These are phyloP conservation scores for Rosalia funebris DNA, from an alignment of 2,888 invertebrate genomes.

Conservation along the genomic window DNA sequence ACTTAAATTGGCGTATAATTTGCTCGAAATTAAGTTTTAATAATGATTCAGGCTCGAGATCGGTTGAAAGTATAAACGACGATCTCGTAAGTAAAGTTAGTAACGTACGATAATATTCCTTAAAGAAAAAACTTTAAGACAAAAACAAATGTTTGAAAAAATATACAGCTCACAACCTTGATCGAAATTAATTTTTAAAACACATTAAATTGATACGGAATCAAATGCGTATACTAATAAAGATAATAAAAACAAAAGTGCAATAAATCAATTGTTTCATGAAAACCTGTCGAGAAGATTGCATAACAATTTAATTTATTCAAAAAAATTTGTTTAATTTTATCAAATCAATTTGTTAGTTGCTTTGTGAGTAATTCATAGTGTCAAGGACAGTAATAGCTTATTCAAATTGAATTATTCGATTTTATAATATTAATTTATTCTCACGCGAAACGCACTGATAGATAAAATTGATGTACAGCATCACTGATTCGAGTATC, in stretches of 20 bases:
- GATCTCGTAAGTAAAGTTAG: constrained; percentile 5
- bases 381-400: constrained; percentile 26
- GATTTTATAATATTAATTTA: neutral
- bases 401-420: neutral
- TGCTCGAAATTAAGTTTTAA: constrained; percentile 31
- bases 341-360: constrained; percentile 32
- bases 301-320: constrained; percentile 10
- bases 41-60: constrained; percentile 13
- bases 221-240: neutral
- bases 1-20: constrained; percentile 39
- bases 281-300: constrained; percentile 7
- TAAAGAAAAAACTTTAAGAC: neutral
- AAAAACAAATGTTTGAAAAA: neutral
- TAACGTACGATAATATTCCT: neutral
- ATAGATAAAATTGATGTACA: neutral
- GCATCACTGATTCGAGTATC: neutral
- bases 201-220: neutral
- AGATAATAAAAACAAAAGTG: constrained; percentile 1
- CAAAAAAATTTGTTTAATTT: constrained; percentile 23
- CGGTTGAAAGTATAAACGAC: neutral
- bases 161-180: neutral
- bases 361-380: constrained; percentile 26
- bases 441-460: neutral
- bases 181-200: constrained; percentile 6
- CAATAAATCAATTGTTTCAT: constrained; percentile 6